phyloP scores from a whole-genome alignment of 2,113 vertebrate genomes.

The Muntiacus muntjak region DNA sequence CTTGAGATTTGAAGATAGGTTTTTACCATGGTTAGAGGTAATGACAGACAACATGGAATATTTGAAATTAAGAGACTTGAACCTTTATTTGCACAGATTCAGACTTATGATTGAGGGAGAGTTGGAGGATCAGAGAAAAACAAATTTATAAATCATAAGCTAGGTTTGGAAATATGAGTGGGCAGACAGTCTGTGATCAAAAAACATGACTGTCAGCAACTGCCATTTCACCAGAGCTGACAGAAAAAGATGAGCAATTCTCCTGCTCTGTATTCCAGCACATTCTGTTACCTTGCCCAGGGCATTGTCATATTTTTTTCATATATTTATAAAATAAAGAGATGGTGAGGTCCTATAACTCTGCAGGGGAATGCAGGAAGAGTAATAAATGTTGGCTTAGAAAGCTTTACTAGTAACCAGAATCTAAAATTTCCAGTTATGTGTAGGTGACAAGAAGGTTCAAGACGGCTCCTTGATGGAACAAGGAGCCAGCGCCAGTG shows the following conservation, averaged over 20 bases:
- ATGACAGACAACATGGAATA: not conserved
- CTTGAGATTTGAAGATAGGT: not conserved
- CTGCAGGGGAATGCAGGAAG: not conserved
- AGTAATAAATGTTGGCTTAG: not conserved
- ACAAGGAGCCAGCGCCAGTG: not conserved
- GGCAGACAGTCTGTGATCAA: not conserved
- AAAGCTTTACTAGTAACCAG: not conserved
- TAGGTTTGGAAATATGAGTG: slow-evolving; percentile 29
- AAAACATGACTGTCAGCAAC: not conserved
- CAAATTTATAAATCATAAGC: slow-evolving; percentile 35
- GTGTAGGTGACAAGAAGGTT: not conserved
- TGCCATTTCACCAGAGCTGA: not conserved
- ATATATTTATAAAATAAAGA: not conserved
- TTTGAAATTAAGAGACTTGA: not conserved
- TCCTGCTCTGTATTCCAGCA: not conserved
- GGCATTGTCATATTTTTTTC: not conserved
- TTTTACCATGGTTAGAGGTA: not conserved
- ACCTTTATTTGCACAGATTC: not conserved
- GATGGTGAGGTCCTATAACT: not conserved
- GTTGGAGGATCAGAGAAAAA: not conserved
- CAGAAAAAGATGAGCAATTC: not conserved
- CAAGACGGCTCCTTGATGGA: not conserved
- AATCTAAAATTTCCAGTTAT: not conserved
- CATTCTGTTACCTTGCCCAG: not conserved
- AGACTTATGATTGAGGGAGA: not conserved